Base-by-base conservation (phyloP, 1,140 invertebrate species). In the Leptoteleia sp. region DNA sequence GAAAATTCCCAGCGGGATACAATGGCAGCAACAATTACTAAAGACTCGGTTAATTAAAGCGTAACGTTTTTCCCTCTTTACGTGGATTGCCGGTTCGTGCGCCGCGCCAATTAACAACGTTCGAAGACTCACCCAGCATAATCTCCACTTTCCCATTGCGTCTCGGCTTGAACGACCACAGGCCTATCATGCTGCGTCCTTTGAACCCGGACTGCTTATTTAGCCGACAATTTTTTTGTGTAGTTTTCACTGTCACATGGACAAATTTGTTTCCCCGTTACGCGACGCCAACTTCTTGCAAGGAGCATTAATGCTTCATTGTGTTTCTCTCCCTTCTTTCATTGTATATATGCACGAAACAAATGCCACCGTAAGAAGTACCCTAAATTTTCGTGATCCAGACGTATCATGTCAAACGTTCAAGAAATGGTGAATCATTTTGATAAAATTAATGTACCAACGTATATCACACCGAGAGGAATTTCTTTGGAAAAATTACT, bases 141-240 rank as follows among this genome's bases (percentile, higher is more conserved):
- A 91, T 87, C 82, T 91, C 91, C 79, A 88, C 89, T 81, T 90
- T 89, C 70, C 89, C 90, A 80, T 86, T 89, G 70, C 90, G 84
- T 50, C 91, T 81, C 37, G 90, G 88, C 65, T 90, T 91, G 76
- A 90, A 89, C 47, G 90, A 88, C 82, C 91, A 88, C 79, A 90
- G 86, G 52, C 90, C 90, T 81, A 91, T 89, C 90, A 91, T 91
- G 54, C 61, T 76, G 47, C 50, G 78, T 76, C 72, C 67, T 72
- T 80, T 76, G 55, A 78, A 73, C 71, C 22, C 54, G 48, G 15
- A 11, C 37, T 40, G 55, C 35, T 54, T 75, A 61, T 43, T 79
- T 50, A 64, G 40, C 27, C 16, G 13, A 68, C 40, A 7, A 25
- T 50, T 55, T n/a, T n/a, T n/a, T 61, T 33, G 12, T 22, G 12